These are phyloP conservation scores for Ormyrus nitidulus DNA, from an alignment of 2,888 invertebrate species.

Conservation along the genomic window DNA sequence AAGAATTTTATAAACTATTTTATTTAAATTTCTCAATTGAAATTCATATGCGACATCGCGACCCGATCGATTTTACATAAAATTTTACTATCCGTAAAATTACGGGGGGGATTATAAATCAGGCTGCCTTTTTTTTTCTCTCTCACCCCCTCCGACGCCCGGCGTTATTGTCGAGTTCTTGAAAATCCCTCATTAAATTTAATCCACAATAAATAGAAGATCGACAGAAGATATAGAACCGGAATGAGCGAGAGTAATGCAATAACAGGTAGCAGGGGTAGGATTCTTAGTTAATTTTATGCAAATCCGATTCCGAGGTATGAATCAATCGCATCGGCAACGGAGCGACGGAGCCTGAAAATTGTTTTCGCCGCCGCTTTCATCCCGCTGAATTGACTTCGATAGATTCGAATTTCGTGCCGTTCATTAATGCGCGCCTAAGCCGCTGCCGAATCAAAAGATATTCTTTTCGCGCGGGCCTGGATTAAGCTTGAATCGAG, in stretches of 20 bases:
- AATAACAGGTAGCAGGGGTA: slow-evolving; percentile 4
- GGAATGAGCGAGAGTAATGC: slow-evolving; percentile 17
- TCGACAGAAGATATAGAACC: slow-evolving; percentile 9
- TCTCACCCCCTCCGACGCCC: neutral
- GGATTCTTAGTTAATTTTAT: slow-evolving; percentile 41
- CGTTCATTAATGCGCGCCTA: slow-evolving; percentile 22
- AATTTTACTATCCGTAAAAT: slow-evolving; percentile 8
- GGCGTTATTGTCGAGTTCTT: slow-evolving; percentile 3
- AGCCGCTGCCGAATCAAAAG: slow-evolving; percentile 2
- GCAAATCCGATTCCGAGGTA: slow-evolving; percentile 47
- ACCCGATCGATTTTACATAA: slow-evolving; percentile 17
- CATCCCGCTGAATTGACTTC: slow-evolving; percentile 31
- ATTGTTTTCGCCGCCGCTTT: slow-evolving; percentile 19
- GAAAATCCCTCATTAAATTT: slow-evolving; percentile 37
- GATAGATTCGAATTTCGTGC: slow-evolving; percentile 34
- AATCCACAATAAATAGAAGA: slow-evolving; percentile 33
- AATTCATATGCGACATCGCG: too few relatives aligned
- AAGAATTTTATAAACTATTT: too few relatives aligned
- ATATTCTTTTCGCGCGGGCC: neutral
- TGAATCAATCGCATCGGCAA: slow-evolving; percentile 31
- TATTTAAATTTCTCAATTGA: too few relatives aligned
- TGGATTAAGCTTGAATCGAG: slow-evolving; percentile 11
- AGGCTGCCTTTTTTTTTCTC: too few relatives aligned
- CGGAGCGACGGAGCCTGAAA: slow-evolving; percentile 19
- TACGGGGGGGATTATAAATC: neutral